Conservation (phyloP, 1,140 invertebrate genomes). For the Neotoxoptera formosana region DNA sequence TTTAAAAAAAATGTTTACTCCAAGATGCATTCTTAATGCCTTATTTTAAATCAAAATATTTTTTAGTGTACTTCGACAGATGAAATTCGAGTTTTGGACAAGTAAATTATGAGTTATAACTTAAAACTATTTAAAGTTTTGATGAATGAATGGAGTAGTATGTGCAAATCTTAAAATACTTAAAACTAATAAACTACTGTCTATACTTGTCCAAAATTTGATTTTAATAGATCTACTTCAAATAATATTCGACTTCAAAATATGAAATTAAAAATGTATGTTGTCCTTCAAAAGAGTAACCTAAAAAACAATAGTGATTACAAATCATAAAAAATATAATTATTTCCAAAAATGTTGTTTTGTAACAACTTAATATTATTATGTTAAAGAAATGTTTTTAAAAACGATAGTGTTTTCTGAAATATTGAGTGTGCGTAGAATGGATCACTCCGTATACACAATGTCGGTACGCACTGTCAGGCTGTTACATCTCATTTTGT, state of each 20-base stretch:
- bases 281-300: background rate
- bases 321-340: no score
- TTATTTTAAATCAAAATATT: no score
- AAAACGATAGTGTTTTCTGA: background rate
- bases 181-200: background rate
- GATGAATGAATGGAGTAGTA: no score
- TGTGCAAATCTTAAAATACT: no score
- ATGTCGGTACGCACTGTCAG: background rate
- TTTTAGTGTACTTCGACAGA: no score
- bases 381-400: background rate
- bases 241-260: background rate
- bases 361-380: background rate
- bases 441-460: background rate
- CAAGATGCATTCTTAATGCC: no score
- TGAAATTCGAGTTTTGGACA: no score
- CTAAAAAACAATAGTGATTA: background rate
- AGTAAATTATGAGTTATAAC: no score
- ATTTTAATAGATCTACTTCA: background rate
- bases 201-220: background rate
- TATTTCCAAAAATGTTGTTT: background rate
- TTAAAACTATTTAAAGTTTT: no score
- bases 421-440: background rate
- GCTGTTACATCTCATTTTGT: no score
- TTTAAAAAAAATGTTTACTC: no score
- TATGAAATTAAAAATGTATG: background rate